A percentile compares a stretch with the other conserved stretches of the same genome.
phyloP scores from a whole-genome alignment of 2,888 invertebrate species.

The Mimachlamys varia region DNA sequence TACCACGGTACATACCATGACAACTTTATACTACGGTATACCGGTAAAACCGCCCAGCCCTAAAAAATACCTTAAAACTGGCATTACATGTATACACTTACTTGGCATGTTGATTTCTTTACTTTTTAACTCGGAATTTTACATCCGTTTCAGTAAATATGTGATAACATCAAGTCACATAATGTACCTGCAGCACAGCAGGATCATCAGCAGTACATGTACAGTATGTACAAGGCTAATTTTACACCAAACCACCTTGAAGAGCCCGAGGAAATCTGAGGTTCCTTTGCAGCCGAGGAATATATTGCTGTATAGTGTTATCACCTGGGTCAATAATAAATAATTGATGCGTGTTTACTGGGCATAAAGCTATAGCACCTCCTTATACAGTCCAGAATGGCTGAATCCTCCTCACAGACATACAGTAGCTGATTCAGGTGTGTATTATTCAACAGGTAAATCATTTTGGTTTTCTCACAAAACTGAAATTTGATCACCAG shows the following conservation, averaged over 20 bases:
- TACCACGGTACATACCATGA: too few relatives aligned
- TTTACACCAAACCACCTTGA: conserved; percentile 3
- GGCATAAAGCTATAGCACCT: not conserved
- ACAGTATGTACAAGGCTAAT: not conserved
- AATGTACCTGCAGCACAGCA: not conserved
- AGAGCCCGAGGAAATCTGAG: not conserved
- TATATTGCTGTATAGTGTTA: conserved; percentile 2
- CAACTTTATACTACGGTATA: too few relatives aligned
- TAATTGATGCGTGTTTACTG: not conserved
- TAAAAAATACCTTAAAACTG: not conserved
- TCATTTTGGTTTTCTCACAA: too few relatives aligned
- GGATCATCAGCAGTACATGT: not conserved
- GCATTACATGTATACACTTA: too few relatives aligned
- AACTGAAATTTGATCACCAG: too few relatives aligned
- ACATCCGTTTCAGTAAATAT: not conserved
- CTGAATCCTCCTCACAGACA: not conserved
- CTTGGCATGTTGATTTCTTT: not conserved
- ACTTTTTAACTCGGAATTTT: not conserved
- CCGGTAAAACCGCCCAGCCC: too few relatives aligned
- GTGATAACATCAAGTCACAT: not conserved
- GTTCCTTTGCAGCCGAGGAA: not conserved
- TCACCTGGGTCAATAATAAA: conserved; percentile 19
- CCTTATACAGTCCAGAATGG: not conserved
- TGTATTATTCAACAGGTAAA: not conserved
- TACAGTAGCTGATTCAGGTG: not conserved